phyloP scores from a whole-genome alignment of 2,113 vertebrate genomes.

The Motacilla tschutschensis region DNA sequence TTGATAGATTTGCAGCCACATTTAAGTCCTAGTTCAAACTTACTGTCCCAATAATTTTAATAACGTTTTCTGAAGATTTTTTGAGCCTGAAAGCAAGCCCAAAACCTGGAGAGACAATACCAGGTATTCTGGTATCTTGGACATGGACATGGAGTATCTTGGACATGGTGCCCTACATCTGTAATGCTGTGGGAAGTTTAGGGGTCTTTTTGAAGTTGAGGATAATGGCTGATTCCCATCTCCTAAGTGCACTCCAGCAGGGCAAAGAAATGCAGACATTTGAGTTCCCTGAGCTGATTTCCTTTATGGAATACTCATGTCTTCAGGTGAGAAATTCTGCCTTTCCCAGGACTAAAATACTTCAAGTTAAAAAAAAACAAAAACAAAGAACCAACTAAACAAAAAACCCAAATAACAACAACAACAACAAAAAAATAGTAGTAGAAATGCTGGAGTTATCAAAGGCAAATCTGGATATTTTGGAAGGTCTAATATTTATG shows the following conservation, averaged over 20 bases:
- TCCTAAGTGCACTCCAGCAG: neutral
- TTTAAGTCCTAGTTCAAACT: neutral
- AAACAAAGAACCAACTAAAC: neutral
- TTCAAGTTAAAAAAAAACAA: neutral
- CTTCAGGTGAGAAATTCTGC: neutral
- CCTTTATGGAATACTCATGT: neutral
- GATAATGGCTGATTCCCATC: neutral
- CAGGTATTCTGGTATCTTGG: too few species aligned
- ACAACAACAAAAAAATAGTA: neutral
- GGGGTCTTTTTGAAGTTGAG: too few species aligned
- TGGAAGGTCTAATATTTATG: neutral
- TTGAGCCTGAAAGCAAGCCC: neutral
- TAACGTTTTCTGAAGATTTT: neutral
- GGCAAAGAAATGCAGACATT: neutral
- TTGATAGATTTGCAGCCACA: neutral
- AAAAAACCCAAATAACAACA: neutral
- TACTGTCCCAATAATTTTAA: neutral
- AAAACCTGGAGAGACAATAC: neutral
- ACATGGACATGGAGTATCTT: too few species aligned
- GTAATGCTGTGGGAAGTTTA: neutral
- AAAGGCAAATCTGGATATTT: neutral
- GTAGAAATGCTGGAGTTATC: neutral
- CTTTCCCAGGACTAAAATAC: neutral
- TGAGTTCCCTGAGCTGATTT: neutral
- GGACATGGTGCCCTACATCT: neutral